Base-by-base conservation (phyloP, 1,140 invertebrate genomes). In the Ips typographus region DNA sequence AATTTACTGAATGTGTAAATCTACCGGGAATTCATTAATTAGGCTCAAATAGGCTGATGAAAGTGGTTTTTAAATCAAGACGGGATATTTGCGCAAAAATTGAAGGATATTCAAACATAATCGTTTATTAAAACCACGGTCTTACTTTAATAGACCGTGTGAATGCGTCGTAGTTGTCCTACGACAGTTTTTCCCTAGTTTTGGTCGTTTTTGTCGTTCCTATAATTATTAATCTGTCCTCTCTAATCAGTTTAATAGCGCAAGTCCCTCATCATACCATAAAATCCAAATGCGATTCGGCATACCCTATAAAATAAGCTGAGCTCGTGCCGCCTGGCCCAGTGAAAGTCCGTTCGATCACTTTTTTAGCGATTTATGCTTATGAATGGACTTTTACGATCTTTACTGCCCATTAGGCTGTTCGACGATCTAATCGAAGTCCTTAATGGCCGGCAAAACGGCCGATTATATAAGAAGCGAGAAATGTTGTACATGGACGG, bases 381-480 rank as follows among this genome's bases (percentile, higher is more conserved):
- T 70, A 70, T 70, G 68, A 70, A 70, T 70, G 68, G 68, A 70
- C 68, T 64, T 70, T 70, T 70, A 64, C 68, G 68, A 70, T 62
- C 55, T 63, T 70, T 70, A 70, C 60, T 70, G 68, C 60, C 68
- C 68, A 70, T 70, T 70, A 70, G 68, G 60, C 68, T 58, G 44
- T 70, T 70, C 68, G 68, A 62, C 68, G 68, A 70, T 70, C 68
- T 70, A 70, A 70, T 70, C 68, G 68, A 70, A 70, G 42, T 62
- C 68, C 49, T 64, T 70, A 64, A 64, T 64, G 61, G 68, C 61
- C 61, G 43, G 43, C 68, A 42, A 57, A 70, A 70, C 64, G 44
- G 60, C 36, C 36, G 60, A 59, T 70, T 70, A 70, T 64, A 59
- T 70, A 70, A 70, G 53, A 49, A 59, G 68, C 52, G 53, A 70